Evolutionary conservation across 2,113 vertebrate species (phyloP).

Genomic region (Oostethus manadensis): DNA sequence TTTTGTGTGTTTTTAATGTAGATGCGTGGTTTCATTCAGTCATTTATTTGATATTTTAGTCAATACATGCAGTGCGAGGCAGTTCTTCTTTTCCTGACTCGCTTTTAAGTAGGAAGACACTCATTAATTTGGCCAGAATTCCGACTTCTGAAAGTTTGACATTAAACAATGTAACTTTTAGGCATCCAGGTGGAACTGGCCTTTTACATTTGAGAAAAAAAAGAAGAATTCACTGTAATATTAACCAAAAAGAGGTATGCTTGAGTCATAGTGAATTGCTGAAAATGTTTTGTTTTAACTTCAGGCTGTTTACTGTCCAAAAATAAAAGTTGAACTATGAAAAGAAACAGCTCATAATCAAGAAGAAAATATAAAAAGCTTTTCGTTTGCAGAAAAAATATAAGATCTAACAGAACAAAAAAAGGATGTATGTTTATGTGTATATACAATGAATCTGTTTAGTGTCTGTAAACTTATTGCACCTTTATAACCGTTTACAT

Average conservation of each 20-base stretch:
- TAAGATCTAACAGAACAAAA: no score
- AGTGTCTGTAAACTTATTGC: no score
- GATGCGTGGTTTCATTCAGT: background rate
- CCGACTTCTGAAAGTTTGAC: background rate
- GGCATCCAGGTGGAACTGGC: background rate
- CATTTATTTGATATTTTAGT: background rate
- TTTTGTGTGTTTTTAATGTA: background rate
- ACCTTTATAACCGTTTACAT: no score
- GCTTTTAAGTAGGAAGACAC: background rate
- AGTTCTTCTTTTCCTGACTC: background rate
- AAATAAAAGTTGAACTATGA: no score
- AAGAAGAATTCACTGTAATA: background rate
- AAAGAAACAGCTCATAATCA: no score
- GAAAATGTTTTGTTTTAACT: no score
- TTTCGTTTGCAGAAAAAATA: no score
- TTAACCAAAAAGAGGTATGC: background rate
- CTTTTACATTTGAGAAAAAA: background rate
- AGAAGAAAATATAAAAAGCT: no score
- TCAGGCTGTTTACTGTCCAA: no score
- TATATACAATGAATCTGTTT: no score
- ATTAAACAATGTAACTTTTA: conserved; percentile 1
- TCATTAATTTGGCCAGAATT: background rate
- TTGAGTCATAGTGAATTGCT: no score
- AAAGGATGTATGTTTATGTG: no score
- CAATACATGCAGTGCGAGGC: background rate